Base-by-base conservation (phyloP, 2,113 vertebrate species). In the Nestor notabilis region DNA sequence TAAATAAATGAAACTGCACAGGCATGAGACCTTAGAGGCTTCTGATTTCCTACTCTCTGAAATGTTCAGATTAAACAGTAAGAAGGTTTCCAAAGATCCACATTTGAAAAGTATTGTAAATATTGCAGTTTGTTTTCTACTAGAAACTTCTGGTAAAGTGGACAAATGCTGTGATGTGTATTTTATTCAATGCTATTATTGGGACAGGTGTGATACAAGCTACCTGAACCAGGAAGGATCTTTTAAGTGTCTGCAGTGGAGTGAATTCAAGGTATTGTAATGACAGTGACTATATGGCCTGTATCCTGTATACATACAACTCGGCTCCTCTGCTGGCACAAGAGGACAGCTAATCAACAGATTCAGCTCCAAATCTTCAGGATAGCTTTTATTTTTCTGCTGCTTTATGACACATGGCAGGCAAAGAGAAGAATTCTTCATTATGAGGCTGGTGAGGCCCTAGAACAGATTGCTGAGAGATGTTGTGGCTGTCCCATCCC, bases 1-100 rank as follows among this genome's bases (percentile, higher is more conserved):
- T 97, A 95, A 95, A 92, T 72, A 95, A 93, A 95, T 79, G 86
- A 76, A 97, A 87, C 79, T 89, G 75, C 90, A 82, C 80, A 89
- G 60, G 43, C 90, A 68, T 55, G 83, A 91, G 94, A 44, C 72
- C 69, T 89, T 25, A 13, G 76, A 94, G 90, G 77, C 52, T 81
- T 78, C 83, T 93, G 76, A 52, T 81, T 87, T 94, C 35, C n/a
- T 79, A n/a, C 39, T 87, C 46, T 80, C 76, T 72, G 76, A 89
- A 92, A 70, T 7, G 29, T 24, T 87, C 33, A 3, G 29, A 83
- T 92, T 92, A 81, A 95, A 65, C 8, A 58, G 21, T 1, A 5
- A 89, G 71, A 21, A 82, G 27, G 35, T 68, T 93, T 75, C 72
- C 83, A 72, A 15, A 56, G 55, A 70, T 78, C 43, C 69, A n/a